phyloP scores from a whole-genome alignment of 2,888 invertebrate species.

The Leucophenga maculata region DNA sequence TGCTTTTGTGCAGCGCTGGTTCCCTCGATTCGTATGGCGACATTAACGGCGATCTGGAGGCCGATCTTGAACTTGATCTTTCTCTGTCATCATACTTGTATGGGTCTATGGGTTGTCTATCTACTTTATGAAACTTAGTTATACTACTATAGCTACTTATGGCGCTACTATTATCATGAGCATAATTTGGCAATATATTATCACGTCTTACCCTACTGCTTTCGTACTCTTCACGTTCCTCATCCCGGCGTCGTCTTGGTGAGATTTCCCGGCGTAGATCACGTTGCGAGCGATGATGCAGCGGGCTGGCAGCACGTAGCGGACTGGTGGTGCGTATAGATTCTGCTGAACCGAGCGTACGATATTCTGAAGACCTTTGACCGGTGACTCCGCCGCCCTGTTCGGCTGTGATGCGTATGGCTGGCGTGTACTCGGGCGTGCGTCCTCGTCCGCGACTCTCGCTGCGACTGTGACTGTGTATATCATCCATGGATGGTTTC shows the following conservation, averaged over 20 bases:
- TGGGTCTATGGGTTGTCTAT: conserved; percentile 69
- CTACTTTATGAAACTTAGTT: conserved; percentile 72
- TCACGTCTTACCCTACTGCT: conserved; percentile 72
- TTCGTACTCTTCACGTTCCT: conserved; percentile 69
- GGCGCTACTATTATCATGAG: conserved; percentile 65
- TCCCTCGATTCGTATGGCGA: conserved; percentile 60
- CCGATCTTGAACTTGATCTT: conserved; percentile 58
- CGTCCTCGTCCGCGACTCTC: conserved; percentile 53
- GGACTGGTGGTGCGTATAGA: conserved; percentile 62
- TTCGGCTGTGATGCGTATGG: conserved; percentile 61
- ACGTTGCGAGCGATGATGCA: conserved; percentile 63
- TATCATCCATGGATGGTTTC: conserved; percentile 60
- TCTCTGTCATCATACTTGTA: conserved; percentile 58
- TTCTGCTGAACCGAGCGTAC: conserved; percentile 63
- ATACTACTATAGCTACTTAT: conserved; percentile 68
- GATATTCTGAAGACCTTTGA: conserved; percentile 51
- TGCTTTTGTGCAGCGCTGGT: conserved; percentile 38
- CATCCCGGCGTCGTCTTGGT: conserved; percentile 65
- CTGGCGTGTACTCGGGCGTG: conserved; percentile 51
- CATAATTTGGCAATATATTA: conserved; percentile 70
- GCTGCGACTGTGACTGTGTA: conserved; percentile 56
- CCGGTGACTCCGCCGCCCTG: conserved; percentile 31
- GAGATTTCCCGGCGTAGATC: conserved; percentile 68
- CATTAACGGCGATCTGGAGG: conserved; percentile 62
- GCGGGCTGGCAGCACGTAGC: conserved; percentile 57